Conservation (phyloP, 2,888 invertebrate genomes). For the Artemia sinica region DNA sequence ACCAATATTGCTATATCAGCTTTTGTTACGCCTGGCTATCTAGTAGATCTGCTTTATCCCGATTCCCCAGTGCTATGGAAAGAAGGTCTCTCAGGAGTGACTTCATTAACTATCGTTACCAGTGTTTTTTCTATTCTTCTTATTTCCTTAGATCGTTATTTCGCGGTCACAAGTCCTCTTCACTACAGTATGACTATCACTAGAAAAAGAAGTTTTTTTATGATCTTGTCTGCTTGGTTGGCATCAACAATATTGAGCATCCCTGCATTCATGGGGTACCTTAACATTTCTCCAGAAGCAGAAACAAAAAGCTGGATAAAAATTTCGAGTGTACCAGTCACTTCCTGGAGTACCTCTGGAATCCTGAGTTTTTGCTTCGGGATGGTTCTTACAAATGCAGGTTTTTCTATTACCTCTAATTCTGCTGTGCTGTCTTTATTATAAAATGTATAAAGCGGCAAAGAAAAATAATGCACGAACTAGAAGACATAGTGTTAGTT, state of each 20-base stretch:
- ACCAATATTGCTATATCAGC: constrained; percentile 36
- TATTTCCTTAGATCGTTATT: constrained; percentile 37
- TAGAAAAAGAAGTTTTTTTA: constrained; percentile 30
- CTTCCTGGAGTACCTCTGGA: background rate
- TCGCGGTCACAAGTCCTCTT: constrained; percentile 37
- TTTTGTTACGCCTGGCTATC: constrained; percentile 32
- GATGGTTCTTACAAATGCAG: constrained; percentile 32
- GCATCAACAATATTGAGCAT: constrained; percentile 16
- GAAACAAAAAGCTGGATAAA: background rate
- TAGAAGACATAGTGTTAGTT: constrained; percentile 34
- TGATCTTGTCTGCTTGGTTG: constrained; percentile 19
- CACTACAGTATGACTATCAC: constrained; percentile 39
- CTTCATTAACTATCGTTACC: constrained; percentile 34
- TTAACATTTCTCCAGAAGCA: background rate
- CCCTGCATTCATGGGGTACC: constrained; percentile 17
- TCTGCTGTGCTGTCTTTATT: constrained; percentile 36
- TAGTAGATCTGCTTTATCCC: constrained; percentile 25
- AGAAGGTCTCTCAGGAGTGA: constrained; percentile 32
- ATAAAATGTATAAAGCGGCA: constrained; percentile 35
- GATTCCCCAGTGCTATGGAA: constrained; percentile 29
- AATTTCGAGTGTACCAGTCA: constrained; percentile 5
- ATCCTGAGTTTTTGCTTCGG: constrained; percentile 29
- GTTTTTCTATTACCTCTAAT: constrained; percentile 34
- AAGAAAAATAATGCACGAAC: constrained; percentile 36
- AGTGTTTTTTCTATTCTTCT: constrained; percentile 37